Base-by-base conservation (phyloP, 2,888 invertebrate species). In the Eudasyphora cyanicolor region DNA sequence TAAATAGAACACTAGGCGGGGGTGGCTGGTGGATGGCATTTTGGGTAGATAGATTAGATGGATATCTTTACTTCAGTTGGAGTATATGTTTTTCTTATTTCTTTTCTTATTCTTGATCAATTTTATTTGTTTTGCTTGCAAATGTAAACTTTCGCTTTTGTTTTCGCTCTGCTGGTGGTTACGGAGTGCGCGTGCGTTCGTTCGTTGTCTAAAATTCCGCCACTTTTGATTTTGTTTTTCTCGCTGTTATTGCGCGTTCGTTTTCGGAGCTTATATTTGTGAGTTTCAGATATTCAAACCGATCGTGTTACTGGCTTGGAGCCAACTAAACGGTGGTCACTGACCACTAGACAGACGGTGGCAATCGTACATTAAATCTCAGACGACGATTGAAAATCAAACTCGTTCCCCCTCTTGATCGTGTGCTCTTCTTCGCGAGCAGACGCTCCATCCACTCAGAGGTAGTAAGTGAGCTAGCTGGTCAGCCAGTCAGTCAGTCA, bases 251-350 rank as follows among this genome's bases (percentile, higher is more conserved):
- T 35, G 35, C 21, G 17, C 10, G 45, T 21, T 67, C n/a, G 57
- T 21, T 21, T 29, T 42, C 4, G 6, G 35, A 74, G 7, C 19
- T 49, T 67, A 70, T 27, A n/a, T 35, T 76, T 49, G 29, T 64
- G 70, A n/a, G 75, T 75, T 73, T 21, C 19, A 62, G 14, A 81
- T 60, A 64, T 75, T 67, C 76, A 87, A 85, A 87, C 91, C 88
- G 90, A 86, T 88, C 90, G 90, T 89, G 91, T 87, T 90, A 90
- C 90, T 91, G 88, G 90, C 89, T 88, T 87, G 87, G 87, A 89
- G 89, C 88, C 88, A 89, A 90, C 90, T 90, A 90, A 87, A 88
- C 21, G 75, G 57, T 79, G 81, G 80, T 80, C 85, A 84, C 71
- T 82, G 70, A 79, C 24, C 38, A 38, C 64, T 32, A 12, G 17